Percentiles rank a stretch among this genome's conserved stretches.
These are phyloP conservation scores for Apis mellifera DNA, from an alignment of 1,140 invertebrate genomes.

Conservation along the genomic window DNA sequence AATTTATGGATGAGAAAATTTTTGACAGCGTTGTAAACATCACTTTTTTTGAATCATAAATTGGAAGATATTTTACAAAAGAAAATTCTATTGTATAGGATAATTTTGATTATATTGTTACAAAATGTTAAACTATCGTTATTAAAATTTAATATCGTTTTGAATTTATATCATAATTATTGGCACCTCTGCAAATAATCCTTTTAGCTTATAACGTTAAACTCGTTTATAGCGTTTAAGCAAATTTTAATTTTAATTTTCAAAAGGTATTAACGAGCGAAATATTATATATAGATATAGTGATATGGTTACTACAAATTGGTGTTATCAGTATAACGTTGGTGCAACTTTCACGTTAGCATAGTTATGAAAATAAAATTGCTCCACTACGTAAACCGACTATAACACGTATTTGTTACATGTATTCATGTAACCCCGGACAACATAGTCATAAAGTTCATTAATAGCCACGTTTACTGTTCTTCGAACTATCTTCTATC, in stretches of 20 bases:
- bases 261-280: not conserved
- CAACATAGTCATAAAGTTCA: not conserved
- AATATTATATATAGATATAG: not conserved
- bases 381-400: not conserved
- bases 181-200: not conserved
- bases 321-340: not conserved
- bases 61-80: no score
- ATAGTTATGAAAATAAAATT: not conserved
- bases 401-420: not conserved
- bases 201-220: not conserved
- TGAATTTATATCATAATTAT: not conserved
- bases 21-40: not conserved
- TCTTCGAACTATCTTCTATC: not conserved
- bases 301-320: not conserved
- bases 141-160: not conserved
- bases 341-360: not conserved
- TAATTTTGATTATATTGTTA: no score
- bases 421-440: not conserved
- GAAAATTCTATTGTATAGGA: no score
- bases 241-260: not conserved
- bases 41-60: not conserved
- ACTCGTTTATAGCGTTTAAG: not conserved
- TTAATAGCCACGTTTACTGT: slow-evolving; percentile 9
- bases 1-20: not conserved
- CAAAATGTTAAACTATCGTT: not conserved